phyloP scores from a whole-genome alignment of 2,888 invertebrate genomes.

The Drosophila macrothrix region DNA sequence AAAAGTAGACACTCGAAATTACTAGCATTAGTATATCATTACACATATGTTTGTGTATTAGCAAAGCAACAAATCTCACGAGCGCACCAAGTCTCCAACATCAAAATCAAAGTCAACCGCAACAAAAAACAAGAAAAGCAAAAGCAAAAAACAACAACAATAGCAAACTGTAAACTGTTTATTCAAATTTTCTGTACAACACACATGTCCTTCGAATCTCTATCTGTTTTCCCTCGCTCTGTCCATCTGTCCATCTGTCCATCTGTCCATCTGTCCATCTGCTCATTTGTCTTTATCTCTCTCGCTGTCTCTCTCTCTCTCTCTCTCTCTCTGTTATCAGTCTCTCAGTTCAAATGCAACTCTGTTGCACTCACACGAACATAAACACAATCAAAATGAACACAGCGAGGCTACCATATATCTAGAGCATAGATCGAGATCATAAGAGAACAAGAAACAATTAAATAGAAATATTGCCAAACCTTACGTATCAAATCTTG shows the following conservation, averaged over 20 bases:
- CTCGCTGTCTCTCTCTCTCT: slow-evolving; percentile 7
- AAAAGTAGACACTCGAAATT: slow-evolving; percentile 16
- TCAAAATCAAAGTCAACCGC: background rate
- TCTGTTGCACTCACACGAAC: slow-evolving; percentile 20
- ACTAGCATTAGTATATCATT: slow-evolving; percentile 19
- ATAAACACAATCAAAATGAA: slow-evolving; percentile 18
- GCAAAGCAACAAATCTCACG: slow-evolving; percentile 32
- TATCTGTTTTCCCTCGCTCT: slow-evolving; percentile 1
- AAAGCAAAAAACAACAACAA: background rate
- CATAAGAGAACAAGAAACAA: slow-evolving; percentile 11
- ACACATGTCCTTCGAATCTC: slow-evolving; percentile 7
- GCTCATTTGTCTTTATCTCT: slow-evolving; percentile 1
- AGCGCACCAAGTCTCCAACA: slow-evolving; percentile 33
- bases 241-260: slow-evolving; percentile 30
- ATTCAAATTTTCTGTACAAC: slow-evolving; percentile 27
- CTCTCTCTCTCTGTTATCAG: background rate
- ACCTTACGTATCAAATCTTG: slow-evolving; percentile 50
- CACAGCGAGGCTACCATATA: slow-evolving; percentile 14
- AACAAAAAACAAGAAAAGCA: background rate
- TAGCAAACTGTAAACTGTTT: slow-evolving; percentile 3
- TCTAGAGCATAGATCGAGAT: slow-evolving; percentile 17
- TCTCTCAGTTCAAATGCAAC: slow-evolving; percentile 17
- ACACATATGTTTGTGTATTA: slow-evolving; percentile 18
- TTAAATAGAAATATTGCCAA: slow-evolving; percentile 29
- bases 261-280: slow-evolving; percentile 17